Conservation (phyloP, 2,797 vertebrate species). For the Amazona finschi region DNA sequence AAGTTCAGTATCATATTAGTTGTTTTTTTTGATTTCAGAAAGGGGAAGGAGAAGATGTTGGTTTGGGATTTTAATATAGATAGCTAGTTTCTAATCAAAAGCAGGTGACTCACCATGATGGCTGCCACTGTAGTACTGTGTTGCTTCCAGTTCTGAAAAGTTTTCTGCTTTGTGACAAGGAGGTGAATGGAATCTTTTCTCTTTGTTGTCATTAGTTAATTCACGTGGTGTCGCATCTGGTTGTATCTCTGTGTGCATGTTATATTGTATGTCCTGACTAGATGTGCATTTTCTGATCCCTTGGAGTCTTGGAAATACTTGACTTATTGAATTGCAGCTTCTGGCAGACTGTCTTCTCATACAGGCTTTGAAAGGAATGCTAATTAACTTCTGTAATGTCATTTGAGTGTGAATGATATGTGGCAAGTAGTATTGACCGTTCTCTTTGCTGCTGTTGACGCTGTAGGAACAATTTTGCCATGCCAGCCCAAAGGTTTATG, state of each 20-base stretch:
- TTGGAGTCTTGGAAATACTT: background rate
- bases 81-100: background rate
- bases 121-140: background rate
- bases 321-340: background rate
- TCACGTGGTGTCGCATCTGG: accelerated
- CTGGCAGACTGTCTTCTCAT: background rate
- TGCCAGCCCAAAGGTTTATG: background rate
- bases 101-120: accelerated
- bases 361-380: background rate
- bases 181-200: background rate
- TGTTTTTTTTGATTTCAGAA: background rate
- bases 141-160: background rate
- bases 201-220: background rate
- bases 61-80: background rate
- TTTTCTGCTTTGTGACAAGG: background rate
- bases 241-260: accelerated
- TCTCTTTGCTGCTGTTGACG: background rate
- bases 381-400: background rate
- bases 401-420: background rate
- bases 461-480: background rate
- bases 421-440: background rate
- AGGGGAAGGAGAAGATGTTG: background rate
- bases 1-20: background rate
- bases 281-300: background rate
- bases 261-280: background rate